Base-by-base conservation (phyloP, 1,140 invertebrate genomes). In the Cryptotermes secundus region DNA sequence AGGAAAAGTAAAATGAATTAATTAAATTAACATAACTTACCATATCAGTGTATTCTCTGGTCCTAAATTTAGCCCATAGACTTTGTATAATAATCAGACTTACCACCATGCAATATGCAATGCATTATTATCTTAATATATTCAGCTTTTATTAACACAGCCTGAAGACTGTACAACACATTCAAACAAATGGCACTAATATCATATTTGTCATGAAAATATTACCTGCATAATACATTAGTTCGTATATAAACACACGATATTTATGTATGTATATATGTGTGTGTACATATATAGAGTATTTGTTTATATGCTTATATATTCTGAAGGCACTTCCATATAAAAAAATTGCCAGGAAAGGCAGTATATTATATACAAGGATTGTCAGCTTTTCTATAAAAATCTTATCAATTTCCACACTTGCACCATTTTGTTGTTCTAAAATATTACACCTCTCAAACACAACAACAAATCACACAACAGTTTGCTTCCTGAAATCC, bases 181-280 rank as follows among this genome's bases (percentile, higher is more conserved):
- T 49, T 72, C 26, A 72, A 72, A 72, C 14, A 72, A 72, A 72
- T 72, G 59, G 26, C 59, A 72, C 59, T 59, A 59, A 59, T 59
- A 3, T 59, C 26, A 59, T 59, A 59, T 16, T 10, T 26, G 7
- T 72, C 26, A 31, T 72, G 59, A 72, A 72, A 72, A 72, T 72
- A 72, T 72, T 31, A 72, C n/a, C 59, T 72, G 31, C 59, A 72
- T 26, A 72, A 72, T 14, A 72, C 59, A 72, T 12, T 72, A 14
- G 19, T n/a, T n/a, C n/a, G n/a, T n/a, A n/a, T n/a, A n/a, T n/a
- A n/a, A n/a, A n/a, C n/a, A n/a, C n/a, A n/a, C n/a, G 24, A 59
- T 59, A 59, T 59, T 9, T 26, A 59, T 59, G 6, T 59, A 59
- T 59, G 6, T 9, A 42, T 42, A 12, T 42, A 9, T 42, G 9